phyloP scores from a whole-genome alignment of 2,113 vertebrate species.

The Garra rufa region DNA sequence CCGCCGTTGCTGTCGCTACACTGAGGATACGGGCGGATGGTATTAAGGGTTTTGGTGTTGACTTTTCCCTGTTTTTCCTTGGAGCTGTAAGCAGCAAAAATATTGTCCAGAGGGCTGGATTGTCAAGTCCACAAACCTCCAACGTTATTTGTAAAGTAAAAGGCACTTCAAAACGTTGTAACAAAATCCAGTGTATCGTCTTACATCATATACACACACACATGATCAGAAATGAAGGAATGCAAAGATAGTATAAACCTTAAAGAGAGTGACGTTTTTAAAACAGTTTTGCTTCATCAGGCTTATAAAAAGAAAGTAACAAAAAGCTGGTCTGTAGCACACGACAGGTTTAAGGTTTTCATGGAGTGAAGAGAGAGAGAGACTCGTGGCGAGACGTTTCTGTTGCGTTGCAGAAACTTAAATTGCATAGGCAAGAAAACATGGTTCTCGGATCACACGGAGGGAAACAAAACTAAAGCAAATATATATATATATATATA shows the following conservation, averaged over 20 bases:
- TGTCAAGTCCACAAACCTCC: constrained; percentile 63
- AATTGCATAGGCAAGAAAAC: constrained; percentile 78
- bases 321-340: constrained; percentile 53
- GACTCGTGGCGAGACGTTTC: constrained; percentile 60
- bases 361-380: constrained; percentile 42
- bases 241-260: constrained; percentile 65
- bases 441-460: constrained; percentile 57
- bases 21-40: constrained; percentile 47
- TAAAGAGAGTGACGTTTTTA: constrained; percentile 56
- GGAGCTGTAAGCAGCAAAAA: constrained; percentile 61
- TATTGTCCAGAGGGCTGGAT: constrained; percentile 57
- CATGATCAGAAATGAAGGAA: constrained; percentile 67
- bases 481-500: constrained; percentile 36
- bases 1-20: constrained; percentile 41
- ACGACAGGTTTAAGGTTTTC: constrained; percentile 50
- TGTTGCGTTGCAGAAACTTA: constrained; percentile 68
- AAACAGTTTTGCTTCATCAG: constrained; percentile 53
- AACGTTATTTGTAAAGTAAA: constrained; percentile 70
- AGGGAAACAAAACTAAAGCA: constrained; percentile 48
- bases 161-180: constrained; percentile 76
- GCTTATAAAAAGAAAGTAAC: constrained; percentile 57
- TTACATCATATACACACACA: constrained; percentile 55
- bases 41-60: constrained; percentile 64
- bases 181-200: constrained; percentile 70
- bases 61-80: constrained; percentile 61